Evolutionary conservation across 2,797 vertebrate species (phyloP).

Genomic region (Neosalanx taihuensis): DNA sequence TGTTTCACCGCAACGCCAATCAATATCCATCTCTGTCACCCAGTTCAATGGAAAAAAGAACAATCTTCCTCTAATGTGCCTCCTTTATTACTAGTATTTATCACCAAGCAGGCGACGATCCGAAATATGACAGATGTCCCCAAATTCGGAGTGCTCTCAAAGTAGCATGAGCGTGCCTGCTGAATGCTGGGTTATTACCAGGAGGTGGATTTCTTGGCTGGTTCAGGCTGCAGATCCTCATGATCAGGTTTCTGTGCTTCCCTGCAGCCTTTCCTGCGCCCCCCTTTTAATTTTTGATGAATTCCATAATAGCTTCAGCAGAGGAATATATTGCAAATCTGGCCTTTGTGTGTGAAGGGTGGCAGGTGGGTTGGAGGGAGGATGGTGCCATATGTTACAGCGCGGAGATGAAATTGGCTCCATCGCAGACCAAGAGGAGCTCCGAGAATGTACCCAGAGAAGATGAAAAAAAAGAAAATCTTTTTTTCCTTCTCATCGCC

Average conservation of each 20-base stretch:
- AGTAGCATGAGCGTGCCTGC: slow-evolving; percentile 52
- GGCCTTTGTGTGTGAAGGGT: slow-evolving; percentile 45
- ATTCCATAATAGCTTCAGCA: slow-evolving; percentile 62
- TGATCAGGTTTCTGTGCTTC: slow-evolving; percentile 46
- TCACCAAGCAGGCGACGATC: slow-evolving; percentile 45
- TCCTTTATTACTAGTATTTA: slow-evolving; percentile 71
- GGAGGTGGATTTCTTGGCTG: slow-evolving; percentile 35
- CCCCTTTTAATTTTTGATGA: slow-evolving; percentile 72
- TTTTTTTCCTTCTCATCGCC: slow-evolving; percentile 52
- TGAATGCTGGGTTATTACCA: slow-evolving; percentile 54
- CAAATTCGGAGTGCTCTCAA: slow-evolving; percentile 18
- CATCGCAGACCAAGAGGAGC: slow-evolving; percentile 54
- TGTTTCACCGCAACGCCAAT: slow-evolving; percentile 61
- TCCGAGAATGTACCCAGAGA: slow-evolving; percentile 39
- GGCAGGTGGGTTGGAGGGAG: slow-evolving; percentile 47
- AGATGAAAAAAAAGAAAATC: slow-evolving; percentile 10
- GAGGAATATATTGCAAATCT: slow-evolving; percentile 60
- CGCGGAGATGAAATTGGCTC: slow-evolving; percentile 64
- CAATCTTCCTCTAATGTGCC: slow-evolving; percentile 67
- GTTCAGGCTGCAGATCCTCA: slow-evolving; percentile 39
- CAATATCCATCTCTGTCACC: slow-evolving; percentile 70
- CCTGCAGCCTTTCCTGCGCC: slow-evolving; percentile 52
- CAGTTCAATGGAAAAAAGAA: slow-evolving; percentile 64
- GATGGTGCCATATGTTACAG: slow-evolving; percentile 60
- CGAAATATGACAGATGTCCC: no score